Base-by-base conservation (phyloP, 2,797 vertebrate genomes). In the Dermochelys coriacea region DNA sequence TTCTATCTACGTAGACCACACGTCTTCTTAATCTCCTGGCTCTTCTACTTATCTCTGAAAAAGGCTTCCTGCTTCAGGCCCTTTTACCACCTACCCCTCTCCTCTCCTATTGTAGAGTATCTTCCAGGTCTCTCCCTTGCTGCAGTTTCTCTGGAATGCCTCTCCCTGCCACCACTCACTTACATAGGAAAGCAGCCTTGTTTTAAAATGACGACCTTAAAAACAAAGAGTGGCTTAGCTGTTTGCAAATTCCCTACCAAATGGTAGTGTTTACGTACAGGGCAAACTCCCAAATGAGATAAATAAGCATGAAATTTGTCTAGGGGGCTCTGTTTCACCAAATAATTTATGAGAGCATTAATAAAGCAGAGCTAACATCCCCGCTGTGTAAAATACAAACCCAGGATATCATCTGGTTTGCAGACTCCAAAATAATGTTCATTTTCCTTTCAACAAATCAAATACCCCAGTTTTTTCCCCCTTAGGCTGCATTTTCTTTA, bases 401-500 rank as follows among this genome's bases (percentile, higher is more conserved):
- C 86, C 59, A 86, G 54, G 74, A 92, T 94, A 94, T 87, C 57
- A 92, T 93, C 71, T 97, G 80, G 3, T 74, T 95, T 95, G 93
- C 88, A 95, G 87, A 89, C 86, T 96, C 59, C 54, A 55, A 93
- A 97, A 97, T 96, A 95, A 94, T 86, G 91, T 83, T 93, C 94
- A 87, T 96, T 98, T 96, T 96, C 97, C 97, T 97, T 95, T 91
- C 25, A n/a, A 93, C 82, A 87, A 92, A 93, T 94, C 91, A 97
- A 84, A 87, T 80, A 78, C n/a, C 80, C 37, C 74, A 84, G 2
- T 1, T 93, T 91, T 90, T 79, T 97, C 86, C 87, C 93, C 96
- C 92, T 97, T 96, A 96, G 96, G 94, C 92, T 96, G 89, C 95
- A 94, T 96, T 97, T 98, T 94, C 93, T 97, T 97, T 96, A 97